Evolutionary conservation across 2,888 invertebrate species (phyloP).

Genomic region (Xylota sylvarum): DNA sequence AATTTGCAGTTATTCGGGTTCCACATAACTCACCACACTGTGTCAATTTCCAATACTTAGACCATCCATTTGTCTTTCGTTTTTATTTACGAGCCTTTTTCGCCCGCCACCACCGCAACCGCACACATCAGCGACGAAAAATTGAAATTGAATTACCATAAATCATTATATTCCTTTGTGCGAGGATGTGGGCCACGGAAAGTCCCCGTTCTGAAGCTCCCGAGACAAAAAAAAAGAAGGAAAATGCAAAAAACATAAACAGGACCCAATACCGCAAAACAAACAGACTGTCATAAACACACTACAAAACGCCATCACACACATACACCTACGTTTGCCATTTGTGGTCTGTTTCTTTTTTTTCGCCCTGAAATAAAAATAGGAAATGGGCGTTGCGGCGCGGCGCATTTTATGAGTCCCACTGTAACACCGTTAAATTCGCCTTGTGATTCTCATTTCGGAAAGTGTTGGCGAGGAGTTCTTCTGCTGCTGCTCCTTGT

Average conservation of each 20-base stretch:
- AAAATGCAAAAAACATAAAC: conserved; percentile 34
- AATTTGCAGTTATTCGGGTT: conserved; percentile 35
- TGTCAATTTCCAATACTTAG: conserved; percentile 53
- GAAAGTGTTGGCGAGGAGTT: conserved; percentile 20
- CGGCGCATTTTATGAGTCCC: conserved; percentile 40
- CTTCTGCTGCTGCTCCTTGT: conserved; percentile 5
- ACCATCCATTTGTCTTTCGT: conserved; percentile 49
- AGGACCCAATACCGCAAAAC: conserved; percentile 45
- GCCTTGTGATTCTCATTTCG: conserved; percentile 18
- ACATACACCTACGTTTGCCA: not conserved
- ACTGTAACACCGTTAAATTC: conserved; percentile 47
- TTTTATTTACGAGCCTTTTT: conserved; percentile 51
- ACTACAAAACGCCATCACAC: conserved; percentile 27
- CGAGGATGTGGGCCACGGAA: not conserved
- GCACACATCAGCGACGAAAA: conserved; percentile 51
- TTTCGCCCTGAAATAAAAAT: conserved; percentile 13
- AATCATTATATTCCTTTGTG: conserved; percentile 55
- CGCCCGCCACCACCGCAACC: not conserved
- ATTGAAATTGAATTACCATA: conserved; percentile 68
- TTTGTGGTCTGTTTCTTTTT: not conserved
- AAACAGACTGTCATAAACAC: conserved; percentile 53
- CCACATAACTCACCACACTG: conserved; percentile 42
- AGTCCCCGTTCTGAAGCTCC: conserved; percentile 16
- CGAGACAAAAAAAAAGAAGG: not conserved
- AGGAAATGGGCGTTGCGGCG: conserved; percentile 38